Conservation (phyloP, 2,113 vertebrate species). For the Microtus richardsoni region DNA sequence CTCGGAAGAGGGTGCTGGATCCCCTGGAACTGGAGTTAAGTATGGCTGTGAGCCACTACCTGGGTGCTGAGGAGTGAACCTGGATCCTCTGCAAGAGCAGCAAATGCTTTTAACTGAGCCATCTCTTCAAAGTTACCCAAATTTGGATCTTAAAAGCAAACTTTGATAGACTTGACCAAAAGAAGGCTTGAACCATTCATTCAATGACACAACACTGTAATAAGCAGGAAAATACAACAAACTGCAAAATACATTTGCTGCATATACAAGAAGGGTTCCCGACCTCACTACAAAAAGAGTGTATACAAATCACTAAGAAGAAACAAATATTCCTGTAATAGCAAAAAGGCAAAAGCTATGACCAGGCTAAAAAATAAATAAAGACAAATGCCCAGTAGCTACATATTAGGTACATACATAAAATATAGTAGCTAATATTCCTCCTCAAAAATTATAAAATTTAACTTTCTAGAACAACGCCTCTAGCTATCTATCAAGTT, state of each 20-base stretch:
- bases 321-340: background rate
- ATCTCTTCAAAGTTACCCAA: background rate
- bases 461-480: background rate
- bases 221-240: conserved; percentile 38
- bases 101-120: background rate
- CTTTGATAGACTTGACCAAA: background rate
- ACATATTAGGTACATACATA: too few species aligned
- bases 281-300: conserved; percentile 32
- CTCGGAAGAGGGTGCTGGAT: background rate
- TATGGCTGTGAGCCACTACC: background rate
- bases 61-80: background rate
- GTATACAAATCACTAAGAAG: conserved; percentile 28
- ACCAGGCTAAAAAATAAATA: background rate
- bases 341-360: conserved; percentile 22
- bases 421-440: background rate
- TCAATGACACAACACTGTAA: background rate
- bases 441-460: background rate
- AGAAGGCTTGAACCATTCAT: background rate
- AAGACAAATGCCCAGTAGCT: background rate
- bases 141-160: background rate
- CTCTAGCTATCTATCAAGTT: background rate
- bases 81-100: background rate
- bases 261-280: background rate
- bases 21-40: background rate
- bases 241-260: background rate